Evolutionary conservation across 2,113 vertebrate genomes (phyloP), one percentile per base, ranked within the genome.

Genomic region (Chrysochloris asiatica): DNA sequence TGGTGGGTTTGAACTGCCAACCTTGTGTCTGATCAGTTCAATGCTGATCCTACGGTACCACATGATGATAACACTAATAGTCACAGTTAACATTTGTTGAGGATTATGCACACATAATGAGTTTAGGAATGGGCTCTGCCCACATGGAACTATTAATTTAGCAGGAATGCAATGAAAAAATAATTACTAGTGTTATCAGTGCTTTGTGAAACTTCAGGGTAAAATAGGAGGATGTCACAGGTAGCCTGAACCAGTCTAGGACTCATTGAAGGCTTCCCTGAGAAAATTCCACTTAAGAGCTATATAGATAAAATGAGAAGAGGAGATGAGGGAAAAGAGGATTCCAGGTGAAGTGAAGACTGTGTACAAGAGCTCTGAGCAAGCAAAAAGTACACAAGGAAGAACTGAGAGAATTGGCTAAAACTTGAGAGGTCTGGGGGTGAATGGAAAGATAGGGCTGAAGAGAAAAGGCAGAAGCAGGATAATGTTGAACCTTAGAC

Each of bases 401-500:
- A 86, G 50, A 90, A 82, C 33, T 65, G 17, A 90, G 59, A 91
- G 45, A 90, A 75, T n/a, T 33, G 50, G 12, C 30, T 59, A 26
- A 71, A 38, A 4, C 12, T 41, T 48, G 4, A 0, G n/a, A 16
- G 47, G n/a, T 17, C 8, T n/a, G 1, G 8, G 6, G 17, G n/a
- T 75, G 12, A 50, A 8, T 43, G 14, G 4, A 3, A 38, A 52
- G 12, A 67, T 11, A 13, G 72, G 3, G 21, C 22, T 84, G 61
- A 38, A 82, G 47, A 71, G 5, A 63, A 48, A 45, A 71, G 41
- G 1, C 13, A 75, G 41, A 14, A 77, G 4, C 8, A 84, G 89
- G 56, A 14, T 2, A n/a, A 26, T n/a, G 30, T 9, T 47, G n/a
- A 61, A 59, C 13, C 28, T 54, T 59, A 45, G 41, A 82, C 38